These are phyloP conservation scores for Ditula angustiorana DNA, from an alignment of 2,888 invertebrate genomes.

Conservation along the genomic window DNA sequence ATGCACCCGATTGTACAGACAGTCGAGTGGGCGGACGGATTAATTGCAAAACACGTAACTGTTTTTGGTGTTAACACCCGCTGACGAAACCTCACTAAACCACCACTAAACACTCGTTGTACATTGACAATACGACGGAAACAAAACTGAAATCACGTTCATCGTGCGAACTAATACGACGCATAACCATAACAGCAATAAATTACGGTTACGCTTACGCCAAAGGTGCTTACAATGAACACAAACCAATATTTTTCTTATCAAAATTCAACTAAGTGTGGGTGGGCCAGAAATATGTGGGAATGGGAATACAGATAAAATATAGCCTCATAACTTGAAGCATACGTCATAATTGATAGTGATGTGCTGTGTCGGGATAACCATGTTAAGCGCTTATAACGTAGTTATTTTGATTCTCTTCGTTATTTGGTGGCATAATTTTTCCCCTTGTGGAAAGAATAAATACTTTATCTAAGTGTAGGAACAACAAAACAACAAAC, in stretches of 20 bases:
- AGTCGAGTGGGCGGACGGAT: slow-evolving; percentile 66
- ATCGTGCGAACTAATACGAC: slow-evolving; percentile 50
- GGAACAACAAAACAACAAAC: too few relatives aligned
- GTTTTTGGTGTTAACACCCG: slow-evolving; percentile 64
- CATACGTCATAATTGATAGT: slow-evolving; percentile 55
- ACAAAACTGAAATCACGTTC: slow-evolving; percentile 46
- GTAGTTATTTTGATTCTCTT: slow-evolving; percentile 1
- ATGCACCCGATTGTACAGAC: slow-evolving; percentile 55
- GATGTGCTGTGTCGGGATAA: slow-evolving; percentile 41
- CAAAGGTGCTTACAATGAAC: slow-evolving; percentile 63
- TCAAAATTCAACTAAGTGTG: slow-evolving; percentile 60
- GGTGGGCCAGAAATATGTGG: slow-evolving; percentile 52
- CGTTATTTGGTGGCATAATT: not conserved
- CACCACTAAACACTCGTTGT: slow-evolving; percentile 35
- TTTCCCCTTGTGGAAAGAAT: not conserved
- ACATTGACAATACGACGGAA: slow-evolving; percentile 49
- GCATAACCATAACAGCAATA: slow-evolving; percentile 53
- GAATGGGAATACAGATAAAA: slow-evolving; percentile 31
- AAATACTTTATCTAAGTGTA: too few relatives aligned
- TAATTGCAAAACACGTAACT: slow-evolving; percentile 77
- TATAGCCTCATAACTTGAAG: slow-evolving; percentile 43
- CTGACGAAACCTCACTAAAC: slow-evolving; percentile 48
- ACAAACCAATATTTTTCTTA: slow-evolving; percentile 62
- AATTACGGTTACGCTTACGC: slow-evolving; percentile 54
- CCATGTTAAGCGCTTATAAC: not conserved